Evolutionary conservation across 2,888 invertebrate species (phyloP), one percentile per base, ranked within the genome.

Genomic region (Megamerina dolium): DNA sequence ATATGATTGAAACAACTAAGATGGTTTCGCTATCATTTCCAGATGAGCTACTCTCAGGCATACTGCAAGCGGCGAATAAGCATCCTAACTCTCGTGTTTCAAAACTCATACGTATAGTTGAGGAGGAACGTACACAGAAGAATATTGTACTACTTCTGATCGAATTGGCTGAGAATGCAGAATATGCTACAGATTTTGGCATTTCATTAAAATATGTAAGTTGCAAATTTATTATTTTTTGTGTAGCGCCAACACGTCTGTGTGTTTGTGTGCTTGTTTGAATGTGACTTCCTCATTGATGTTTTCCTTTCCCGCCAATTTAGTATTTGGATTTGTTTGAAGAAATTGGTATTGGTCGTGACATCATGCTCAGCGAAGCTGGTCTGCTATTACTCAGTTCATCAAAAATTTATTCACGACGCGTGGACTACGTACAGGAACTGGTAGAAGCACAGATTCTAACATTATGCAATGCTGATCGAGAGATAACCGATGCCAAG

Each of bases 181-280:
- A 68, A 33, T 61, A 57, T 39, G 59, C 64, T 10, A 57, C 56
- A 1, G 63, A 70, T 45, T 55, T 63, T 18, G 51, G 56, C n/a
- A 51, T 70, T 20, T 59, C 65, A 2, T 38, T 68, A 5, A 39
- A 41, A 49, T 66, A 63, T 49, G 70, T 70, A 57, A 59, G 62
- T 55, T 5, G 1, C 8, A 23, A 23, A n/a, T n/a, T n/a, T 5
- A 29, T 5, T n/a, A 29, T 13, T 29, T 13, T 5, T 5, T 9
- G 10, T 10, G 10, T 29, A 29, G n/a, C n/a, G n/a, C 2, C 5
- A 26, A 26, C 13, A 29, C 29, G 5, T 29, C 14, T 9, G 5
- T 29, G n/a, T 29, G 31, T 5, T 12, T n/a, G 3, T 8, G n/a
- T 9, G n/a, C 6, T 6, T 17, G 6, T 32, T 13, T 14, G 16